Percentiles rank a stretch among this genome's conserved stretches.
Conservation (phyloP, 2,888 invertebrate genomes). For the Agrotis segetum region DNA sequence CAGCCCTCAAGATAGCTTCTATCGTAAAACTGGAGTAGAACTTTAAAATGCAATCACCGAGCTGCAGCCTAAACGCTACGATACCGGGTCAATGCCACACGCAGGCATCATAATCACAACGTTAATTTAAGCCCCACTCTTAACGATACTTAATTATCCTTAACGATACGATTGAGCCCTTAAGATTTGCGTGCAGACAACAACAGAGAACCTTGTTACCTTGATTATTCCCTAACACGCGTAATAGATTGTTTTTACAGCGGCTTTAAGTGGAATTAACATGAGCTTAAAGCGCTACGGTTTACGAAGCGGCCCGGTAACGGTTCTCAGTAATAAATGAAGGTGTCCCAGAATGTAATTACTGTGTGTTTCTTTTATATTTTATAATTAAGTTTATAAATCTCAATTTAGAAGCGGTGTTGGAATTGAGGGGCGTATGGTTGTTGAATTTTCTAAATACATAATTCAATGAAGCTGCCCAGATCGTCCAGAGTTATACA, state of each 20-base stretch:
- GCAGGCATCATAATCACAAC: conserved; percentile 35
- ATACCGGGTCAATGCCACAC: conserved; percentile 10
- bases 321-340: conserved; percentile 34
- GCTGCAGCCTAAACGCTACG: conserved; percentile 6
- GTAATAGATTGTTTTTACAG: conserved; percentile 54
- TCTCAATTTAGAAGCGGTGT: conserved; percentile 22
- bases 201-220: conserved; percentile 44
- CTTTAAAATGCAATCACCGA: neutral
- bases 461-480: neutral
- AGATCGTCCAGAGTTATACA: no score
- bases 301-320: conserved; percentile 20
- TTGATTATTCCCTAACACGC: conserved; percentile 56
- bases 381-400: conserved; percentile 40
- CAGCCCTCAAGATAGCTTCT: neutral
- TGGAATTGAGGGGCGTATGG: neutral
- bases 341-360: conserved; percentile 40
- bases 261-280: conserved; percentile 43
- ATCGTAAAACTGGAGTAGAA: neutral
- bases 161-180: conserved; percentile 48
- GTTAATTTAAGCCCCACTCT: conserved; percentile 34
- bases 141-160: conserved; percentile 42
- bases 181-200: conserved; percentile 49
- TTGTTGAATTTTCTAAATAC: neutral
- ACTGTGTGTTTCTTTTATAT: conserved; percentile 27
- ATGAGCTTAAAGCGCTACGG: conserved; percentile 32